Evolutionary conservation across 2,888 invertebrate species (phyloP), one percentile per base, ranked within the genome.

Genomic region (Cylindroiulus punctatus): DNA sequence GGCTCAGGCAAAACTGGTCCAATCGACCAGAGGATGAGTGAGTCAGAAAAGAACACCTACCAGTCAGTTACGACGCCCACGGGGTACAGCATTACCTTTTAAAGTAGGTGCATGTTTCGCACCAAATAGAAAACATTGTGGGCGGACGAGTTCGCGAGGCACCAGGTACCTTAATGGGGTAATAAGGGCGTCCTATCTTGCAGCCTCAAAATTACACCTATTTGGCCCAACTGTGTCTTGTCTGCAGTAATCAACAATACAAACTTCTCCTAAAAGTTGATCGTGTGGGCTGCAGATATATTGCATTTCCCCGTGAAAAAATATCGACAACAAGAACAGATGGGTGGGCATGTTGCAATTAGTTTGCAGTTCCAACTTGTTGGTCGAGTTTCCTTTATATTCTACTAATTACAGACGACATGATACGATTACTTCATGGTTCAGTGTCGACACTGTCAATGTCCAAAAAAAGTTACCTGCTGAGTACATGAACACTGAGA

Each of bases 141-240:
- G 76, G 76, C 76, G 76, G 30, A 76, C 76, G 76, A 76, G 76
- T 76, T 76, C 14, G 26, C 76, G 17, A 76, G 26, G 30, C 76
- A 76, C 76, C 76, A 76, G 76, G 76, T 76, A 76, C 65, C 65
- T 57, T 26, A 76, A 76, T 76, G 76, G 76, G 76, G 30, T 76
- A 76, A 76, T 30, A 76, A 30, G 76, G 76, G 14, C 76, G 76
- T 12, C 30, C 26, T 76, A 30, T 76, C 76, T 76, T 14, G 14
- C 26, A 76, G 14, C 76, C 12, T 5, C 26, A 30, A 76, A 76
- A 30, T 76, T 30, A 76, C 76, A 76, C 22, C 57, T 65, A 76
- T 76, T 26, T 76, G 76, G 76, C 4, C 76, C 76, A 76, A 30
- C 30, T 22, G 76, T 76, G 76, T 26, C 76, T 76, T 30, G 17